phyloP scores from a whole-genome alignment of 2,797 vertebrate species.

The Crax fasciolata region DNA sequence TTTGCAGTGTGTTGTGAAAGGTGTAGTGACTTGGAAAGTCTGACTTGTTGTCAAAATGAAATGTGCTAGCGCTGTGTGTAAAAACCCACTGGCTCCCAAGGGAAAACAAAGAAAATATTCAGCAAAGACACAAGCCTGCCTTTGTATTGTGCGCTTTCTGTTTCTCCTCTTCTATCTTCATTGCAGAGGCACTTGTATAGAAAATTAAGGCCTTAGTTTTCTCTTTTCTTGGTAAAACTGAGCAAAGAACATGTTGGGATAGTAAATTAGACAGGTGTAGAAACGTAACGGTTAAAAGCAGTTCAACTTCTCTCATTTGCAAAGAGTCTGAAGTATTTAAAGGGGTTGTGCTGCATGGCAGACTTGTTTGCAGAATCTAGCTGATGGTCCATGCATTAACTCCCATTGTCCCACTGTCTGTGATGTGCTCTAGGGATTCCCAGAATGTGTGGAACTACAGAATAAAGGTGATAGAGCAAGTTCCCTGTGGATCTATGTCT shows the following conservation, averaged over 20 bases:
- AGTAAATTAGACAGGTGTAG: background rate
- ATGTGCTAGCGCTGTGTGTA: conserved; percentile 66
- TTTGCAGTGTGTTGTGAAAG: conserved; percentile 75
- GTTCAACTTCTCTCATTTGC: background rate
- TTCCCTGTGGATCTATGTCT: background rate
- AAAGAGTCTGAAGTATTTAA: background rate
- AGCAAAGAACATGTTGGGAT: background rate
- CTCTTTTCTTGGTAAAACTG: background rate
- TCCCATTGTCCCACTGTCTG: background rate
- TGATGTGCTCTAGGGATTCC: background rate
- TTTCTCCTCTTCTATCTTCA: conserved; percentile 46
- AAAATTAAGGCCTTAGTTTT: background rate
- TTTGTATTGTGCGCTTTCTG: conserved; percentile 54
- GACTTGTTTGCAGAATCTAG: background rate
- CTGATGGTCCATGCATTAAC: background rate
- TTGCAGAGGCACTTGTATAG: background rate
- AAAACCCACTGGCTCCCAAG: conserved; percentile 43
- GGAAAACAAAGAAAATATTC: conserved; percentile 70
- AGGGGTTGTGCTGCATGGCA: fast-evolving
- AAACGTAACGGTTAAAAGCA: background rate
- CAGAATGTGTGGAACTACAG: background rate
- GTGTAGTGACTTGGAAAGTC: conserved; percentile 65
- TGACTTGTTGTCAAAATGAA: conserved; percentile 65
- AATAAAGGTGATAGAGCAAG: background rate
- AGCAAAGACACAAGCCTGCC: conserved; percentile 60